phyloP scores from a whole-genome alignment of 2,888 invertebrate genomes.

The Rhagonycha fulva region DNA sequence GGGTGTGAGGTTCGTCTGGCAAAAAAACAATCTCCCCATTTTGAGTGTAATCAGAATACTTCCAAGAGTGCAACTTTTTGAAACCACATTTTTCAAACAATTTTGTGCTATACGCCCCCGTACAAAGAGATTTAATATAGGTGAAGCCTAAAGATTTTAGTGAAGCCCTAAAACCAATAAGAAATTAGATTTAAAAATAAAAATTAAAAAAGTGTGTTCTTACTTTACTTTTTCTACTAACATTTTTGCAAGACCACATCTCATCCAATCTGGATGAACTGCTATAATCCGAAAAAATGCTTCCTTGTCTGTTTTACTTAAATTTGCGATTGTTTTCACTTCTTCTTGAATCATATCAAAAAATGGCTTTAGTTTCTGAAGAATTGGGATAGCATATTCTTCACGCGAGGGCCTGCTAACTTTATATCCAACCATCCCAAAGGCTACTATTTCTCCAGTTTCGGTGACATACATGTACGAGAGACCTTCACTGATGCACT shows the following conservation, averaged over 20 bases:
- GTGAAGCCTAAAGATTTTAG: conserved; percentile 59
- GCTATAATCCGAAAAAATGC: conserved; percentile 69
- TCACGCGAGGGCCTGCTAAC: background rate
- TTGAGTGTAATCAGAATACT: conserved; percentile 67
- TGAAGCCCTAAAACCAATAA: conserved; percentile 56
- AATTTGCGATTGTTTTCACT: conserved; percentile 62
- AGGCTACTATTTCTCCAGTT: conserved; percentile 59
- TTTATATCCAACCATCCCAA: conserved; percentile 43
- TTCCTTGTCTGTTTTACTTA: conserved; percentile 59
- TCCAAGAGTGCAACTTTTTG: conserved; percentile 65
- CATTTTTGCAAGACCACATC: conserved; percentile 66
- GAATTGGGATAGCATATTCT: background rate
- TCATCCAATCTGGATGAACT: conserved; percentile 68
- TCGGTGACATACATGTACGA: conserved; percentile 66
- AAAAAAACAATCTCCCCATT: conserved; percentile 67
- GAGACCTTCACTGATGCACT: conserved; percentile 62
- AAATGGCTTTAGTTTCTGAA: background rate
- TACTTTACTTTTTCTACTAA: conserved; percentile 52
- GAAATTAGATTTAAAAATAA: background rate
- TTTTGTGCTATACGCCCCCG: conserved; percentile 75
- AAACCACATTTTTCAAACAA: conserved; percentile 74
- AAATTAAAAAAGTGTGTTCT: background rate
- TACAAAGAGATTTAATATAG: conserved; percentile 72
- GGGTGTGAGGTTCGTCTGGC: conserved; percentile 59
- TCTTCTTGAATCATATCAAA: conserved; percentile 55